Base-by-base conservation (phyloP, 2,888 invertebrate genomes). In the Strigamia maritima region DNA sequence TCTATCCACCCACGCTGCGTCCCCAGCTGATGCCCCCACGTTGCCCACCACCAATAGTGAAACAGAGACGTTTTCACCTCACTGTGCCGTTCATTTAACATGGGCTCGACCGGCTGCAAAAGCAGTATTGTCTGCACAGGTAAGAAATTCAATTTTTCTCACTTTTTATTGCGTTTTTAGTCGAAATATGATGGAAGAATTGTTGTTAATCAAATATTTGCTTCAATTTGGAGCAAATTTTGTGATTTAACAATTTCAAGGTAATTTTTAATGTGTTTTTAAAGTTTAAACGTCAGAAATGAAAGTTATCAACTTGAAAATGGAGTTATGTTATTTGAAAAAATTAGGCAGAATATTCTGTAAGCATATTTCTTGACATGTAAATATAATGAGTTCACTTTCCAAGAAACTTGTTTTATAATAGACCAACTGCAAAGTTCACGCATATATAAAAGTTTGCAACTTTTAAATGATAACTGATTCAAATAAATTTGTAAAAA, bases 1-100 rank as follows among this genome's bases (percentile, higher is more conserved):
- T 54, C 54, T 19, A 54, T 54, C 54, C 54, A 54, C 54, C 54
- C 54, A 54, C 54, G 54, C 54, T 54, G 54, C 54, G 19, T 54
- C 54, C 54, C 54, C 54, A 54, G 54, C 54, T 54, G 54, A 54
- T 54, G 54, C 54, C 54, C 54, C 54, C 54, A 54, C 54, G 54
- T 54, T 54, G 54, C 54, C 54, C 22, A 54, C 54, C 54, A 19
- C 54, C 54, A 54, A 54, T 54, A 54, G 54, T 54, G 54, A n/a
- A 54, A 54, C n/a, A 54, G 54, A 54, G 54, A 54, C 54, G 54
- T 19, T 54, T 54, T 54, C 54, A n/a, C 19, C 54, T 19, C n/a
- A 19, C 54, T 54, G 54, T 54, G 54, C 54, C 54, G 54, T 54
- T 54, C 19, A 54, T 54, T 54, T 54, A 54, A 54, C 54, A 54